Conservation (phyloP, 2,888 invertebrate species). For the Mimumesa dahlbomi region DNA sequence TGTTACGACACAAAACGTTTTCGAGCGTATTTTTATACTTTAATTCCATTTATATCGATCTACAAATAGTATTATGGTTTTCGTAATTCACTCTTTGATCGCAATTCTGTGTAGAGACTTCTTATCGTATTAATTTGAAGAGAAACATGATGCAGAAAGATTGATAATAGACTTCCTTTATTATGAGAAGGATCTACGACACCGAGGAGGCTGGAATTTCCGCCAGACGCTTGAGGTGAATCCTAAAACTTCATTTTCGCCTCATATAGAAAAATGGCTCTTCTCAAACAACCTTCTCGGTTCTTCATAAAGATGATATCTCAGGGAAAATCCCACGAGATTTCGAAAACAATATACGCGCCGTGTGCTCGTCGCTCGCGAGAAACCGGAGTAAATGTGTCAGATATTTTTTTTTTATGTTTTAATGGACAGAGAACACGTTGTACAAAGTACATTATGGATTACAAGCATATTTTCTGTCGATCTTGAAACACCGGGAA, state of each 20-base stretch:
- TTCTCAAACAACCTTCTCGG: slow-evolving; percentile 1
- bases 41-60: too few species aligned
- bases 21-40: too few species aligned
- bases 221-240: slow-evolving; percentile 7
- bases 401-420: not conserved
- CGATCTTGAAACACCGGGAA: too few species aligned
- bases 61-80: too few species aligned
- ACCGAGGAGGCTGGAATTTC: not conserved
- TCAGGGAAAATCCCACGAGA: slow-evolving; percentile 12
- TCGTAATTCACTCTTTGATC: too few species aligned
- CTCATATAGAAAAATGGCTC: slow-evolving; percentile 16
- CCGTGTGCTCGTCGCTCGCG: not conserved
- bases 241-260: slow-evolving; percentile 29
- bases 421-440: too few species aligned
- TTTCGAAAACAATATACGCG: slow-evolving; percentile 19
- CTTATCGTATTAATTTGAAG: not conserved
- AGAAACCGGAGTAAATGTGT: not conserved
- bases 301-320: slow-evolving; percentile 30
- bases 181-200: slow-evolving; percentile 1
- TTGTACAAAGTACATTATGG: too few species aligned
- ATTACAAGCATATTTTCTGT: too few species aligned
- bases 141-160: not conserved
- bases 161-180: not conserved
- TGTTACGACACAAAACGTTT: too few species aligned
- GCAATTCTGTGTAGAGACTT: not conserved